Percentiles rank a stretch among this genome's conserved stretches.
phyloP scores from a whole-genome alignment of 2,113 vertebrate genomes.

The Casuarius casuarius region DNA sequence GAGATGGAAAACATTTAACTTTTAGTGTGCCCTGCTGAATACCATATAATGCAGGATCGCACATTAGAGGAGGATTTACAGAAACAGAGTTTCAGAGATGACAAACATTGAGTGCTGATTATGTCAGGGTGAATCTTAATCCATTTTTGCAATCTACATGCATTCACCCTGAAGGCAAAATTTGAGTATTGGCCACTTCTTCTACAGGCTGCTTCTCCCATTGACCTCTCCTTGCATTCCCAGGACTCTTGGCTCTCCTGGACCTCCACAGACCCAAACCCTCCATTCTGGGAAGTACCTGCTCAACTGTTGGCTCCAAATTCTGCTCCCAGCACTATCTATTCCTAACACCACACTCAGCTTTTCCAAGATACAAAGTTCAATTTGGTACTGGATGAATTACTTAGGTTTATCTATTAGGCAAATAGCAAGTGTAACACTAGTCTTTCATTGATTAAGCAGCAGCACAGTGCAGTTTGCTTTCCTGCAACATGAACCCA shows the following conservation, averaged over 20 bases:
- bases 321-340: background rate
- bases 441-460: background rate
- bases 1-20: background rate
- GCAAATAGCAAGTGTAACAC: background rate
- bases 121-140: background rate
- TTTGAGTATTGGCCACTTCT: background rate
- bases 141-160: background rate
- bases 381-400: background rate
- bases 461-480: background rate
- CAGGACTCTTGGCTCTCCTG: background rate
- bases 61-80: background rate
- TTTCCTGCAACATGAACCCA: background rate
- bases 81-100: background rate
- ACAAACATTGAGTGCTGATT: background rate
- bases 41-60: background rate
- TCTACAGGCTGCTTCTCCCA: background rate
- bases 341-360: background rate
- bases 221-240: background rate
- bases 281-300: background rate
- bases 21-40: background rate
- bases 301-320: background rate
- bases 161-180: background rate
- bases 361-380: background rate
- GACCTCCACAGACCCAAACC: background rate
- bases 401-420: background rate